Evolutionary conservation across 2,888 invertebrate genomes (phyloP).

Genomic region (Harpagoxenus sublaevis): DNA sequence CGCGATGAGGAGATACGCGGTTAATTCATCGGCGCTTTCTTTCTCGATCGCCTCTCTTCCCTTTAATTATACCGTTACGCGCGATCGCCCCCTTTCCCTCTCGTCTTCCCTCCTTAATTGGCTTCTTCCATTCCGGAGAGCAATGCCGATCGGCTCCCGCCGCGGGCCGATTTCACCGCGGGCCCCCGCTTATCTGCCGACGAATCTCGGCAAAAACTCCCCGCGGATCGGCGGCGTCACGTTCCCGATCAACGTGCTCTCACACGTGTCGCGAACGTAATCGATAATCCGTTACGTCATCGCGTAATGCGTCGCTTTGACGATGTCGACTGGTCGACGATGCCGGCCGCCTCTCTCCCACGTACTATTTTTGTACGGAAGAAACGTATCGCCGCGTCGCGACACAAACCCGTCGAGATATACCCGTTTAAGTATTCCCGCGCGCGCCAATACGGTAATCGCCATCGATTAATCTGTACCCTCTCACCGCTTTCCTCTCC

Average conservation of each 20-base stretch:
- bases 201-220: slow-evolving; percentile 58
- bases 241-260: background rate
- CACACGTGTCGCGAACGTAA: slow-evolving; percentile 20
- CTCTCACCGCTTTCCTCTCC: slow-evolving; percentile 3
- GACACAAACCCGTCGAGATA: slow-evolving; percentile 13
- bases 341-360: no score
- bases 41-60: slow-evolving; percentile 56
- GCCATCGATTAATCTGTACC: slow-evolving; percentile 26
- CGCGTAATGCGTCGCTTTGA: background rate
- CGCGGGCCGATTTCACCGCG: slow-evolving; percentile 14
- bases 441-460: slow-evolving; percentile 22
- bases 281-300: slow-evolving; percentile 28
- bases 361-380: background rate
- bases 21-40: slow-evolving; percentile 57
- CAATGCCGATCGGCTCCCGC: slow-evolving; percentile 21
- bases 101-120: slow-evolving; percentile 40
- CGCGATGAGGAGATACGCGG: slow-evolving; percentile 52
- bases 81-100: slow-evolving; percentile 47
- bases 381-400: background rate
- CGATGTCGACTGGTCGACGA: background rate
- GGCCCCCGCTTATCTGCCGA: slow-evolving; percentile 42
- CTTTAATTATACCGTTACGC: slow-evolving; percentile 73
- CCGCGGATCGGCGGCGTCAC: slow-evolving; percentile 44
- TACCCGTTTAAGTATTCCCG: slow-evolving; percentile 11
- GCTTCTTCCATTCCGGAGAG: slow-evolving; percentile 15